Evolutionary conservation across 2,797 vertebrate genomes (phyloP).

Genomic region (Neostethus bicornis): DNA sequence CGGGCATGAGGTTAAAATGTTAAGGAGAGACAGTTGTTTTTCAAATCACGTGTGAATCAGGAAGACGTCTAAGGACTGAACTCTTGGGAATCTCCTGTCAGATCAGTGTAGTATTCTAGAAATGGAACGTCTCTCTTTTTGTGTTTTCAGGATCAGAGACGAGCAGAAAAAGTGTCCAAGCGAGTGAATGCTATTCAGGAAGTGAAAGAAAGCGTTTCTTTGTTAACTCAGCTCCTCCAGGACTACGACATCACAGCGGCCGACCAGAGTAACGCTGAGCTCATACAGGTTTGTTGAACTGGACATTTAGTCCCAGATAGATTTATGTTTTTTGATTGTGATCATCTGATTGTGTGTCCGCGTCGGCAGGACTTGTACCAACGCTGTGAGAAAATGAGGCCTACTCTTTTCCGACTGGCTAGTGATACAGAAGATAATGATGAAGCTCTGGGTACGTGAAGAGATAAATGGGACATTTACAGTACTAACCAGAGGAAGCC

Average conservation of each 20-base stretch:
- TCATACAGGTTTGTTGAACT: slow-evolving; percentile 85
- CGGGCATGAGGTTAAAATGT: too few relatives aligned
- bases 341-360: not conserved
- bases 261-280: slow-evolving; percentile 84
- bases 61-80: too few relatives aligned
- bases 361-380: slow-evolving; percentile 72
- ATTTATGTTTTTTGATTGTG: not conserved
- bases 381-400: slow-evolving; percentile 87
- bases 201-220: slow-evolving; percentile 91
- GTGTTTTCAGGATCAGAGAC: slow-evolving; percentile 88
- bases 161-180: slow-evolving; percentile 96
- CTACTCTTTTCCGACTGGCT: slow-evolving; percentile 93
- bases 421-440: slow-evolving; percentile 98
- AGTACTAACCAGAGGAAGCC: too few relatives aligned
- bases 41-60: too few relatives aligned
- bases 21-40: too few relatives aligned
- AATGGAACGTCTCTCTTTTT: not conserved
- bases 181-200: slow-evolving; percentile 93
- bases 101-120: not conserved
- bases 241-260: slow-evolving; percentile 81
- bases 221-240: slow-evolving; percentile 92
- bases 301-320: not conserved
- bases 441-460: slow-evolving; percentile 90
- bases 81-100: too few relatives aligned
- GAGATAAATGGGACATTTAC: too few relatives aligned